Conservation (phyloP, 2,888 invertebrate genomes). For the Ophion costatus region DNA sequence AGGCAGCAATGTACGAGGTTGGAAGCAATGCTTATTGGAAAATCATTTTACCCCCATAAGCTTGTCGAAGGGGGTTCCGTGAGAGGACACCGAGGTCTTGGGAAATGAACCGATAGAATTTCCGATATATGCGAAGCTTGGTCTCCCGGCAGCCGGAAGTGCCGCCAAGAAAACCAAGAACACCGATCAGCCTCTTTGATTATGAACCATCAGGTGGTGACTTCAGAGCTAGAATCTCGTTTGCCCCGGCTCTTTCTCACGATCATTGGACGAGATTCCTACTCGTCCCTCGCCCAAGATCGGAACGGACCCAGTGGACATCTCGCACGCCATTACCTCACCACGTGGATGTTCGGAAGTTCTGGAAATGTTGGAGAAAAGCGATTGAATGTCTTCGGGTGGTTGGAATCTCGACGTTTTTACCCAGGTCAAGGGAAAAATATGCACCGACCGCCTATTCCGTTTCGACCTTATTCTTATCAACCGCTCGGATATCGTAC, state of each 20-base stretch:
- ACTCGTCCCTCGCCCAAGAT: not conserved
- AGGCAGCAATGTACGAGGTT: constrained; percentile 17
- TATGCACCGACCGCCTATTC: constrained; percentile 31
- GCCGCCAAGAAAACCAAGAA: not conserved
- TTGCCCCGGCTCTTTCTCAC: constrained; percentile 31
- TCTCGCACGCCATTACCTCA: constrained; percentile 1
- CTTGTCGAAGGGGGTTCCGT: constrained; percentile 58
- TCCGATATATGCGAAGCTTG: constrained; percentile 64
- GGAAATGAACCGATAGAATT: constrained; percentile 68
- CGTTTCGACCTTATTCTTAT: not conserved
- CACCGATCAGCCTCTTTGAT: constrained; percentile 29
- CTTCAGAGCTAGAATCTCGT: constrained; percentile 48
- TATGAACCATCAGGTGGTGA: constrained; percentile 10
- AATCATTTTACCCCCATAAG: constrained; percentile 71
- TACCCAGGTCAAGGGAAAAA: constrained; percentile 57
- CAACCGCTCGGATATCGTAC: not conserved
- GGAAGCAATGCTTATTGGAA: constrained; percentile 72
- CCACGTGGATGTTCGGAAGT: not conserved
- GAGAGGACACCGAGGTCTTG: constrained; percentile 22
- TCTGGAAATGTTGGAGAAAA: not conserved
- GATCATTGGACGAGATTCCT: constrained; percentile 47
- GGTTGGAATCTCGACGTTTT: constrained; percentile 51
- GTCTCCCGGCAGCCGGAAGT: not conserved
- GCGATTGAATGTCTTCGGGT: constrained; percentile 24
- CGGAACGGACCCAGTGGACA: not conserved